These are phyloP conservation scores for Trichonephila inaurata DNA, from an alignment of 1,140 invertebrate species.

Conservation along the genomic window DNA sequence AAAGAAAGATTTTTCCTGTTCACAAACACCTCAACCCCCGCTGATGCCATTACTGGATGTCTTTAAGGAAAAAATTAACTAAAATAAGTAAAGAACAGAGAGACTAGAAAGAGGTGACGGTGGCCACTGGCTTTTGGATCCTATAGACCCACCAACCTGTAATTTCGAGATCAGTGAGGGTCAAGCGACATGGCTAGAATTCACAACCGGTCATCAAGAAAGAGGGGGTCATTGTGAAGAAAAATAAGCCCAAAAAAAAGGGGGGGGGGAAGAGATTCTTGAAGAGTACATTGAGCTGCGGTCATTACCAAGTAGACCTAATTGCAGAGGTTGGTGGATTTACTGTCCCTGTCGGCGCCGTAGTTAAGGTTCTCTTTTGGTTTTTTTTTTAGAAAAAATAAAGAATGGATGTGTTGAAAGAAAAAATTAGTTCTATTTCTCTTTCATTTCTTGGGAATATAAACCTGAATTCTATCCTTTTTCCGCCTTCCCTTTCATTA, in stretches of 20 bases:
- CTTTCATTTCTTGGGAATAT: background rate
- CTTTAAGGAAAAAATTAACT: background rate
- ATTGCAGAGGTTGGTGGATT: conserved; percentile 39
- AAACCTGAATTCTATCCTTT: background rate
- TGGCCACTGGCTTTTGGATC: conserved; percentile 3
- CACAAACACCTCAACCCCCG: conserved; percentile 22
- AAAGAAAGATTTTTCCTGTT: conserved; percentile 1
- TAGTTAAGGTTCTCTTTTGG: background rate
- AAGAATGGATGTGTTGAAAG: background rate
- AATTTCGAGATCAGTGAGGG: conserved; percentile 43
- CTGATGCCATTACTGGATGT: background rate
- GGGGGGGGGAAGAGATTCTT: background rate
- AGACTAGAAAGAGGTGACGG: background rate
- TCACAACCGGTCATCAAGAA: conserved; percentile 51
- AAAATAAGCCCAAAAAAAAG: background rate
- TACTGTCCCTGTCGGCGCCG: conserved; percentile 16
- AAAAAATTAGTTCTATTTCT: background rate
- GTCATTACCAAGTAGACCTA: conserved; percentile 54
- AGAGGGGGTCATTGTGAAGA: conserved; percentile 35
- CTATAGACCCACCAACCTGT: conserved; percentile 53
- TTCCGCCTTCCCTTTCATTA: background rate
- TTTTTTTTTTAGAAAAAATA: background rate
- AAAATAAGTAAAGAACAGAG: background rate
- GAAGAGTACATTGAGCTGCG: background rate
- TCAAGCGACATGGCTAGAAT: conserved; percentile 16